Percentiles rank a stretch among this genome's conserved stretches.
phyloP scores from a whole-genome alignment of 1,140 invertebrate genomes.

The Bombus pascuorum region DNA sequence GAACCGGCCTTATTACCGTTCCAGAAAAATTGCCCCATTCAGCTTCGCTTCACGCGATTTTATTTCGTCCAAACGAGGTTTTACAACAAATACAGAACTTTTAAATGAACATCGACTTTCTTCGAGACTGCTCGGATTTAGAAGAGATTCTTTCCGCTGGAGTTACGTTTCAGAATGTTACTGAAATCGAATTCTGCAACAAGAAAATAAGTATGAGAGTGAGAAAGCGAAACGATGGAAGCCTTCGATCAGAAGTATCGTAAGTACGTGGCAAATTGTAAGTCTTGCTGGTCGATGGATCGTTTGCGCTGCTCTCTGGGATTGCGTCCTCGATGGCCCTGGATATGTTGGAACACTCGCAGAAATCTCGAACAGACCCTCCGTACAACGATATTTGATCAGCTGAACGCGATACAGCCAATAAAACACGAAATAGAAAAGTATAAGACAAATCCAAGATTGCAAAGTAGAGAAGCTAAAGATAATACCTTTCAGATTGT shows the following conservation, averaged over 20 bases:
- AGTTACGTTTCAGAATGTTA: background rate
- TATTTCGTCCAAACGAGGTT: background rate
- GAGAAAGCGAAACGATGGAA: background rate
- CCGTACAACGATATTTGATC: constrained; percentile 8
- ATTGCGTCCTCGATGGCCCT: too few relatives aligned
- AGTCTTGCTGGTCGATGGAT: background rate
- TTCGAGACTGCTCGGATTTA: background rate
- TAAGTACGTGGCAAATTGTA: constrained; percentile 4
- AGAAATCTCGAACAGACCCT: background rate
- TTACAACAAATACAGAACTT: background rate
- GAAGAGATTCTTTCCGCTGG: background rate
- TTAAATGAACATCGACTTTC: background rate
- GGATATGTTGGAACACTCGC: background rate
- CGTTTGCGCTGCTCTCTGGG: background rate
- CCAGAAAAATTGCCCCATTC: background rate
- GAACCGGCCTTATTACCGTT: background rate
- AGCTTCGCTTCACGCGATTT: background rate
- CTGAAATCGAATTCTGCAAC: constrained; percentile 38
- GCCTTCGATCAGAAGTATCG: background rate
- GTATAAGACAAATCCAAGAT: background rate
- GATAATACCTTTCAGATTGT: constrained; percentile 1
- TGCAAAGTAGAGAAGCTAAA: background rate
- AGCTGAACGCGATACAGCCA: background rate
- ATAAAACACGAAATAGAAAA: background rate
- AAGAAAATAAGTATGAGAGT: background rate